Evolutionary conservation across 2,888 invertebrate genomes (phyloP), one percentile per base, ranked within the genome.

Genomic region (Mythimna albipuncta): DNA sequence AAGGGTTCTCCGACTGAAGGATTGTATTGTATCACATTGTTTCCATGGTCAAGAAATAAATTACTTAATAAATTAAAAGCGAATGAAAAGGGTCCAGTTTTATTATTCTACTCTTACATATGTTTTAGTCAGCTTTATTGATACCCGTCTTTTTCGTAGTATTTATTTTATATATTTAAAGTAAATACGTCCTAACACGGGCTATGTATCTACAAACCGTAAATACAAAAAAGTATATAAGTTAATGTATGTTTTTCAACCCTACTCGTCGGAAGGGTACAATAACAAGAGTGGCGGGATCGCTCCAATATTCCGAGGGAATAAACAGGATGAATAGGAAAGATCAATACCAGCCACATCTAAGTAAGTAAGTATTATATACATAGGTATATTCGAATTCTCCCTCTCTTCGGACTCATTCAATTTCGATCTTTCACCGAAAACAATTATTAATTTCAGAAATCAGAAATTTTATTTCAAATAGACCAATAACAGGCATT

Each of bases 291-390:
- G 72, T 16, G 41, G 47, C 58, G 54, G 55, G 59, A 52, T 54
- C 52, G 26, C 26, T 63, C 55, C 54, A 55, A 67, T 66, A 77
- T 63, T 73, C 66, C n/a, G 50, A 10, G 44, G 68, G 32, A 65
- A 62, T 73, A 77, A 59, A 69, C 19, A 44, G 38, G 69, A 67
- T 73, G 73, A 80, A 81, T 77, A 57, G 44, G 32, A 64, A n/a
- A 61, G 64, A 78, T 65, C 69, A 67, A 72, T 65, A 79, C 13
- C 47, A 47, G 16, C 16, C 16, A 47, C 44, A 62, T 58, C 26
- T 26, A 2, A 0, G 4, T 35, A 58, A 19, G 10, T 41, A 16
- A 19, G 11, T 77, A 50, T 63, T 26, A 26, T 26, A 26, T 26
- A 26, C 26, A 21, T 54, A 35, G 54, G 6, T 72, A 55, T 58